Base-by-base conservation (phyloP, 1,140 invertebrate genomes). In the Drosophila sproati region DNA sequence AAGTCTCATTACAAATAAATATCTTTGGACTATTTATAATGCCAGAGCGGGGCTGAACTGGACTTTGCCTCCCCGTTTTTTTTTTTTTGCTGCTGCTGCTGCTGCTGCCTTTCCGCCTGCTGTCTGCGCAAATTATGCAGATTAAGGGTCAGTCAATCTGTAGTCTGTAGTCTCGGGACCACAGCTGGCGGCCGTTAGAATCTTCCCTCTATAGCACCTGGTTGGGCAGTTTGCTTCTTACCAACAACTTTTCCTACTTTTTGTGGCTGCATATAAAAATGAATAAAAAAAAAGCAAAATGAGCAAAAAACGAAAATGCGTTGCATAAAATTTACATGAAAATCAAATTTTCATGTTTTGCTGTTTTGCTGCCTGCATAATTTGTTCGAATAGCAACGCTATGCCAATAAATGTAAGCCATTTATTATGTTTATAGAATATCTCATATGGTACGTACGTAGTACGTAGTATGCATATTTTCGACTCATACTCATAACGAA, bases 1-100 rank as follows among this genome's bases (percentile, higher is more conserved):
- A 62, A 45, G 54, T 63, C 75, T 89, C 80, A 88, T 88, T 89
- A 80, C 77, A 89, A 85, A 89, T 78, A 89, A 89, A 89, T 89
- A 81, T 89, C 78, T 78, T 81, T 89, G 59, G 70, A 89, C 85
- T 89, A 83, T 83, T 88, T 88, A 75, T 89, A 88, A 83, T 87
- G 80, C 85, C 73, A 47, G 43, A 29, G 59, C 31, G 75, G 48
- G 61, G 51, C 45, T 62, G 45, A 72, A 66, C 81, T 61, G 56
- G 50, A 50, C 60, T 41, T 64, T 48, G 41, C 59, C 45, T 28
- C 4, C 39, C 20, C 39, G 20, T 20, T 20, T 20, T 20, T 0
- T 20, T 61, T 63, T 62, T 45, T 43, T 34, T 20, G 39, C 62
- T 50, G 39, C 39, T 43, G 37, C 7, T 20, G 20, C 20, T 20